Evolutionary conservation across 2,888 invertebrate species (phyloP).

Genomic region (Sarcophaga subvicina): DNA sequence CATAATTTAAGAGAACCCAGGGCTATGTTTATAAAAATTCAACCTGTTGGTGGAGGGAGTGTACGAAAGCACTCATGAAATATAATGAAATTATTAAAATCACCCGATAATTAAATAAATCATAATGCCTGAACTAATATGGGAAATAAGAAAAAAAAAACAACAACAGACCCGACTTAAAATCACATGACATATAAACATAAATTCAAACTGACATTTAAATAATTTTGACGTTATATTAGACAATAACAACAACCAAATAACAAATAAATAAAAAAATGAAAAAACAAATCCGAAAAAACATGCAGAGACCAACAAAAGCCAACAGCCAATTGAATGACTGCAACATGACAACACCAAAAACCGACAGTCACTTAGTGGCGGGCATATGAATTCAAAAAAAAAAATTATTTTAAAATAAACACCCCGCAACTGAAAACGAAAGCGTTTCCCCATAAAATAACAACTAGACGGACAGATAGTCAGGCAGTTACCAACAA

Average conservation of each 20-base stretch:
- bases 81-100: constrained; percentile 17
- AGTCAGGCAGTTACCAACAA: neutral
- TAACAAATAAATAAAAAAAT: neutral
- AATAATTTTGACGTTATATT: constrained; percentile 20
- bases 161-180: too few relatives aligned
- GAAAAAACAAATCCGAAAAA: neutral
- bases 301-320: neutral
- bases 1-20: too few relatives aligned
- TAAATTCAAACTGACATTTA: constrained; percentile 64
- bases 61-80: neutral
- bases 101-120: constrained; percentile 58
- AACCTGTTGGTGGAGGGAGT: neutral
- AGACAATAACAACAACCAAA: constrained; percentile 8
- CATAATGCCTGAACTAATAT: constrained; percentile 59
- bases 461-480: neutral
- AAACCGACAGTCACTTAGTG: constrained; percentile 35
- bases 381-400: too few relatives aligned
- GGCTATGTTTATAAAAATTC: neutral
- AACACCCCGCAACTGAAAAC: constrained; percentile 28
- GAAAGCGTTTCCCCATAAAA: neutral
- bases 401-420: constrained; percentile 9
- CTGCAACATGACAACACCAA: constrained; percentile 42
- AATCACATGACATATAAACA: constrained; percentile 62
- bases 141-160: constrained; percentile 40
- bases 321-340: neutral